Evolutionary conservation across 2,113 vertebrate genomes (phyloP).

Genomic region (Hypocryptadius cinnamomeus): DNA sequence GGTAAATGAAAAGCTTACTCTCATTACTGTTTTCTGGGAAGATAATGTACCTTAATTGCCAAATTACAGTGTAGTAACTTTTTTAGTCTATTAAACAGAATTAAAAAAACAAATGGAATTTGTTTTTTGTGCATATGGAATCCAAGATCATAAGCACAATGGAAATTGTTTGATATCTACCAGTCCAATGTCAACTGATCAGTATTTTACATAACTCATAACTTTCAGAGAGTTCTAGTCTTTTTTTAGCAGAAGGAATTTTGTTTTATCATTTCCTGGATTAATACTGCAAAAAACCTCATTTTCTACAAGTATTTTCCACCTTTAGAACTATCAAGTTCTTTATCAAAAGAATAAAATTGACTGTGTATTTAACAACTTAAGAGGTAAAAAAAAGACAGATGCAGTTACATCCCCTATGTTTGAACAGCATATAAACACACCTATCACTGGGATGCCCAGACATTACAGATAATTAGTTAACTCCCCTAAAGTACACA

Average conservation of each 20-base stretch:
- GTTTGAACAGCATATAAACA: not conserved
- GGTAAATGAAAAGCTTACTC: not conserved
- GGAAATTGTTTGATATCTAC: not conserved
- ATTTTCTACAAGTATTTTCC: not conserved
- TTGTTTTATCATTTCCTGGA: not conserved
- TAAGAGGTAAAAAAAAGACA: not conserved
- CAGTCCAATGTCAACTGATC: not conserved
- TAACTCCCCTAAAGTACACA: not conserved
- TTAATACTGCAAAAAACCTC: not conserved
- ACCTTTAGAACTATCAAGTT: not conserved
- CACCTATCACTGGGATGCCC: not conserved
- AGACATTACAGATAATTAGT: not conserved
- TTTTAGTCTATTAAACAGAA: not conserved
- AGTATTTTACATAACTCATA: not conserved
- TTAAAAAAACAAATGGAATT: not conserved
- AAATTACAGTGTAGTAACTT: not conserved
- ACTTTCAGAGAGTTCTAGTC: not conserved
- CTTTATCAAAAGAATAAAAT: not conserved
- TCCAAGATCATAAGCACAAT: not conserved
- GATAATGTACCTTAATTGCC: not conserved
- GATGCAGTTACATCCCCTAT: not conserved
- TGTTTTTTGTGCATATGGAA: not conserved
- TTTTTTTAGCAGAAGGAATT: not conserved
- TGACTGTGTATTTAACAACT: not conserved
- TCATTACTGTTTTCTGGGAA: not conserved